Conservation (phyloP, 2,797 vertebrate genomes). For the Parotocinclus haroldoi region DNA sequence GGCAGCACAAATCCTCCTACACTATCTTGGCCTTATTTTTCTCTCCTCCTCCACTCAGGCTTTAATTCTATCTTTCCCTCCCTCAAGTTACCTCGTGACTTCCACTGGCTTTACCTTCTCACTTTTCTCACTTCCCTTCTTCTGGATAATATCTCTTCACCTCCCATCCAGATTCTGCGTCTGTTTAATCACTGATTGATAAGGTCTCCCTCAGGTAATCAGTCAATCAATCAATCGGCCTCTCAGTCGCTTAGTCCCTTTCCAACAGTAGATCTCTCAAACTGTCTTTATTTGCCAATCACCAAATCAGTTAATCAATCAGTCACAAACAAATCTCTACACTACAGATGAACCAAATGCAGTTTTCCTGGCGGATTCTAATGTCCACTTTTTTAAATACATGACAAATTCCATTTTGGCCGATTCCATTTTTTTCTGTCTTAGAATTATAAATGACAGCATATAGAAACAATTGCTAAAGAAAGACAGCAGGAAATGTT, state of each 20-base stretch:
- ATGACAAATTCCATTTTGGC: too few relatives aligned
- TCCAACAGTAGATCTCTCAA: neutral
- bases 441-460: too few relatives aligned
- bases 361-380: too few relatives aligned
- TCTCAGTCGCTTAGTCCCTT: conserved; percentile 4
- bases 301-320: too few relatives aligned
- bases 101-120: conserved; percentile 5
- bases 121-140: neutral
- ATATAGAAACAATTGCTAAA: too few relatives aligned
- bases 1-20: conserved; percentile 47
- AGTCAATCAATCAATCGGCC: neutral
- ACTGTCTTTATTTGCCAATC: neutral
- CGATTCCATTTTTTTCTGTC: too few relatives aligned
- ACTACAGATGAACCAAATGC: too few relatives aligned
- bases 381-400: too few relatives aligned
- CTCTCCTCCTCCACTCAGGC: conserved; percentile 37
- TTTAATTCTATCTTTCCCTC: conserved; percentile 36
- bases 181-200: conserved; percentile 41
- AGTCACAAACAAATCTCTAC: too few relatives aligned
- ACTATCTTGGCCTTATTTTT: conserved; percentile 47
- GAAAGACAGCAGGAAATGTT: too few relatives aligned
- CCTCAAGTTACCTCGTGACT: conserved; percentile 30
- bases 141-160: neutral
- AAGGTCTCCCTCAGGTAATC: conserved; percentile 3
- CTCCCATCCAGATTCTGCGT: neutral